These are phyloP conservation scores for Elaphurus davidianus DNA, from an alignment of 2,113 vertebrate genomes.

Conservation along the genomic window DNA sequence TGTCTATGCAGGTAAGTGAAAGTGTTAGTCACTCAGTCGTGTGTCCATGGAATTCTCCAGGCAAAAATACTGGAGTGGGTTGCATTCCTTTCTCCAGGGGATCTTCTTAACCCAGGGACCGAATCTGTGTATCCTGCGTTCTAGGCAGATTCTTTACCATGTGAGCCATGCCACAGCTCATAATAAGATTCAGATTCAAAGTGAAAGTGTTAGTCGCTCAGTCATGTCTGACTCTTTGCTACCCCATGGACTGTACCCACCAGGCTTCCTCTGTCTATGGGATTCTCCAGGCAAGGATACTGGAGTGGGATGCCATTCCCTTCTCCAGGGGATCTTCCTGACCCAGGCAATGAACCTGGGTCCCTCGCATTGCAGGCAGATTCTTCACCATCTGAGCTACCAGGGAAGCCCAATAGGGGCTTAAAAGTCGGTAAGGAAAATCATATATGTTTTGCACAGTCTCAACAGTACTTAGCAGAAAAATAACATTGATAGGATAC, in stretches of 20 bases:
- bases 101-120: neutral
- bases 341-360: neutral
- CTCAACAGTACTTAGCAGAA: neutral
- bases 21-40: neutral
- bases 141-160: neutral
- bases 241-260: neutral
- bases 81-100: neutral
- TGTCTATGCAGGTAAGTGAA: neutral
- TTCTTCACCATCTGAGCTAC: neutral
- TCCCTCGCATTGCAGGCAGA: neutral
- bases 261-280: neutral
- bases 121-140: neutral
- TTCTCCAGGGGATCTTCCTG: neutral
- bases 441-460: neutral
- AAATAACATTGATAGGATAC: neutral
- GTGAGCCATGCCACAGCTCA: neutral
- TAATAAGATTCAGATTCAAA: neutral
- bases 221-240: neutral
- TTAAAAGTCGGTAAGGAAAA: neutral
- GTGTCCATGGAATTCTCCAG: neutral
- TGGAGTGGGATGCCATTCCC: neutral
- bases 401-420: neutral
- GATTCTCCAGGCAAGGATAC: neutral
- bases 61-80: neutral
- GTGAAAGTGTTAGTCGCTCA: neutral